Percentiles rank a stretch among this genome's conserved stretches.
These are phyloP conservation scores for Poicephalus meyeri DNA, from an alignment of 2,113 vertebrate species.

Conservation along the genomic window DNA sequence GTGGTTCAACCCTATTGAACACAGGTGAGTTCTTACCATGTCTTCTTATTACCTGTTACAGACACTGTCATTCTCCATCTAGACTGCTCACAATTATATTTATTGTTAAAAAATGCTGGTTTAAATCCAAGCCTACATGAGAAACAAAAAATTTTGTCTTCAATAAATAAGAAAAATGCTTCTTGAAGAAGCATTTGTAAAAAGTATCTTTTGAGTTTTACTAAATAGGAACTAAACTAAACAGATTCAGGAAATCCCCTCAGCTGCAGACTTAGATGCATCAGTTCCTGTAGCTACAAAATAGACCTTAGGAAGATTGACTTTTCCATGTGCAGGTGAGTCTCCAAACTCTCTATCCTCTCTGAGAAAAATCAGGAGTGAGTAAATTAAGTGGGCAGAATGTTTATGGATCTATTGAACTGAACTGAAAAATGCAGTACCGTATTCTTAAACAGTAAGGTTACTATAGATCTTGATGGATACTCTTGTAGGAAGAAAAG, in stretches of 20 bases:
- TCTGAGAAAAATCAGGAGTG: not conserved
- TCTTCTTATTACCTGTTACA: not conserved
- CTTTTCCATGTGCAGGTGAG: not conserved
- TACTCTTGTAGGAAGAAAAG: not conserved
- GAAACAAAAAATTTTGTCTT: not conserved
- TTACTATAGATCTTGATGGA: not conserved
- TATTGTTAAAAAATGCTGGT: not conserved
- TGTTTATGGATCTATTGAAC: not conserved
- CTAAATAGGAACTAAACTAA: not conserved
- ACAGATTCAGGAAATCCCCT: not conserved
- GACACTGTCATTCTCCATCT: not conserved
- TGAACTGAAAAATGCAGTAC: not conserved
- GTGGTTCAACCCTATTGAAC: not conserved
- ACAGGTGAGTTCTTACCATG: not conserved
- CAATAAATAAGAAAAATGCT: not conserved
- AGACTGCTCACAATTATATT: not conserved
- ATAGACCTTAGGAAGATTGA: not conserved
- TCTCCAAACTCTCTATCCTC: not conserved
- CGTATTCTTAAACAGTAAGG: not conserved
- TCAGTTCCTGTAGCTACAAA: not conserved
- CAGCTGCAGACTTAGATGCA: not conserved
- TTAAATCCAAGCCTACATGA: not conserved
- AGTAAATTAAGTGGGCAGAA: not conserved
- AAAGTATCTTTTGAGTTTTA: not conserved
- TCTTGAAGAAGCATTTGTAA: not conserved